Conservation (phyloP, 2,888 invertebrate species). For the Sphaeridia pumilis region DNA sequence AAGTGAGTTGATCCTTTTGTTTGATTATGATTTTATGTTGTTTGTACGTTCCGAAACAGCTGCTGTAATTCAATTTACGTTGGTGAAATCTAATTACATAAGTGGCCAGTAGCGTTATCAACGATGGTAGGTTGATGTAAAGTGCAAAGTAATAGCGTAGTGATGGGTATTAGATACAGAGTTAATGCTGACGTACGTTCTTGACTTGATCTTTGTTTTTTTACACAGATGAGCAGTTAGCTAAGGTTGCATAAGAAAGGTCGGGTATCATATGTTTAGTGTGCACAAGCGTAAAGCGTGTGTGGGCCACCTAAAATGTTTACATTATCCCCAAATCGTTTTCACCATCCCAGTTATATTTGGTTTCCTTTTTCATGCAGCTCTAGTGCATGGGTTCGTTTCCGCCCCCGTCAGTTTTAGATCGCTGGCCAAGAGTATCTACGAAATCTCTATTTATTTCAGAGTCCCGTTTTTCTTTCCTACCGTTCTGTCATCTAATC, state of each 20-base stretch:
- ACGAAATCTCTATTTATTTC: not conserved
- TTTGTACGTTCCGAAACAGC: too few species aligned
- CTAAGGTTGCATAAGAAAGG: not conserved
- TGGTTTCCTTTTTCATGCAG: conserved; percentile 24
- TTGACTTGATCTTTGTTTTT: not conserved
- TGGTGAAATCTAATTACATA: too few species aligned
- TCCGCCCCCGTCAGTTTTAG: not conserved
- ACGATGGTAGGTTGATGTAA: too few species aligned
- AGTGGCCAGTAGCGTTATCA: too few species aligned
- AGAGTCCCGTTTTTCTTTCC: too few species aligned
- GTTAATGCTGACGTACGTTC: not conserved
- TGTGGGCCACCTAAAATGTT: conserved; percentile 29
- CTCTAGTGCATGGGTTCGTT: not conserved
- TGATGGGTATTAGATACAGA: too few species aligned
- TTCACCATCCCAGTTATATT: conserved; percentile 20
- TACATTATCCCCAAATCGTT: conserved; percentile 19
- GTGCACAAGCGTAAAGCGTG: conserved; percentile 21
- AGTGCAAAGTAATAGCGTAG: too few species aligned
- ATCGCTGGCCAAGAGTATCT: not conserved
- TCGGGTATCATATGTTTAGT: not conserved
- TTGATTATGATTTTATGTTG: too few species aligned
- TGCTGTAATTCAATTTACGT: too few species aligned
- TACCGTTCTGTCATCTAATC: too few species aligned
- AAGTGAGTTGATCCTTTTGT: too few species aligned
- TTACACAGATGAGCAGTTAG: not conserved